Evolutionary conservation across 2,113 vertebrate genomes (phyloP).

Genomic region (Menura novaehollandiae): DNA sequence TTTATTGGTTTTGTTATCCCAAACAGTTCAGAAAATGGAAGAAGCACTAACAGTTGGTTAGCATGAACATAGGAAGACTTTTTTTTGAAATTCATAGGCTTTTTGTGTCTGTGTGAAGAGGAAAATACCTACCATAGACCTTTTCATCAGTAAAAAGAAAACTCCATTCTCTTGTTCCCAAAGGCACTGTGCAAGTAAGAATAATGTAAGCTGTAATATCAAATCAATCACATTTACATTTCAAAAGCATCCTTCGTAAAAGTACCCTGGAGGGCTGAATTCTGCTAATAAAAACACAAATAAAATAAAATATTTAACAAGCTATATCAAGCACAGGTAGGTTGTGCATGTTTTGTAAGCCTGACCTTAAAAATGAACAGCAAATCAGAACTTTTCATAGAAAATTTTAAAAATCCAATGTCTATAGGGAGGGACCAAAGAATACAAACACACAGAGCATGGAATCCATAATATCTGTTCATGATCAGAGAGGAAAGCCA

Average conservation of each 20-base stretch:
- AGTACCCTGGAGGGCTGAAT: not conserved
- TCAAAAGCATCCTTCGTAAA: slow-evolving; percentile 31
- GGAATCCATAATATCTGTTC: not conserved
- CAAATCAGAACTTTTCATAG: not conserved
- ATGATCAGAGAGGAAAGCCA: not conserved
- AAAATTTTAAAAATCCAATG: not conserved
- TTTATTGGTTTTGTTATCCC: not conserved
- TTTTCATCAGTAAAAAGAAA: slow-evolving; percentile 38
- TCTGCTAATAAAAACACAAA: slow-evolving; percentile 50
- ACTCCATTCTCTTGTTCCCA: slow-evolving; percentile 45
- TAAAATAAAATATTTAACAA: slow-evolving; percentile 48
- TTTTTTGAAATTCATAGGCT: not conserved
- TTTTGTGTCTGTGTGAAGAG: not conserved
- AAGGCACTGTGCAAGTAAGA: slow-evolving; percentile 36
- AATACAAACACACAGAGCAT: not conserved
- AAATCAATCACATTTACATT: slow-evolving; percentile 69
- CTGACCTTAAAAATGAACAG: slow-evolving; percentile 12
- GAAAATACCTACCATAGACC: not conserved
- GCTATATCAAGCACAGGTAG: not conserved
- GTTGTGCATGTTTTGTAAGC: not conserved
- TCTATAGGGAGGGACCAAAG: not conserved
- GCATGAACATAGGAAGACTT: not conserved
- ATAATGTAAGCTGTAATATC: slow-evolving; percentile 43
- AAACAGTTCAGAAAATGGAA: not conserved
- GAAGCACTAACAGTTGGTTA: not conserved